Base-by-base conservation (phyloP, 2,113 vertebrate species). In the Nerophis lumbriciformis region DNA sequence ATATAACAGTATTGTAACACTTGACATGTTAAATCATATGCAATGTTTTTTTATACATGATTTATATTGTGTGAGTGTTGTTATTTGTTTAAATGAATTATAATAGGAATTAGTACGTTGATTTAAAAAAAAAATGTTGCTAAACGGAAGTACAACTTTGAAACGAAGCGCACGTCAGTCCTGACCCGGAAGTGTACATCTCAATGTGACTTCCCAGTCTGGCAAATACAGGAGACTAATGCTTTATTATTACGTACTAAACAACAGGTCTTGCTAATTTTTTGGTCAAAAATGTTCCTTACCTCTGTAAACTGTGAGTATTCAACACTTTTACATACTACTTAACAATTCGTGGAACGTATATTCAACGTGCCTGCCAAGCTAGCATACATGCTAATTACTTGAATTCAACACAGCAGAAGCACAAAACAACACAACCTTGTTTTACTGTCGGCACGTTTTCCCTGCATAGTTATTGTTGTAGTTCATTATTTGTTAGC, bases 251-350 rank as follows among this genome's bases (percentile, higher is more conserved):
- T 21, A 44, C 42, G 12, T 11, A 45, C 13, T 21, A 4, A 15
- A 16, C 38, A 42, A n/a, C 28, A 28, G 28, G 2, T 12, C 13
- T 56, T n/a, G 36, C 8, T 21, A 1, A 19, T 12, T 45, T 59
- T 35, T 42, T 35, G 5, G 19, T 8, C 7, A 15, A 74, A 49
- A 53, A 91, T 92, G 91, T 89, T 90, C 68, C 85, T 92, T 5
- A 92, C 91, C 4, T 48, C 87, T 5, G 83, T 68, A 0, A 91
- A 89, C 35, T 71, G 91, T 91, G 48, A 90, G 91, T 91, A 85
- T 70, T 14, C 14, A 2, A 37, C 14, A 28, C 35, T 50, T 50
- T n/a, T 50, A 15, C 2, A 8, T 38, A 10, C 2, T 16, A 42
- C 1, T 19, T 19, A 19, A 57, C 7, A 16, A 57, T 44, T 9